A percentile compares a stretch with the other conserved stretches of the same genome.
phyloP scores from a whole-genome alignment of 2,113 vertebrate species.

The Nibea coibor region DNA sequence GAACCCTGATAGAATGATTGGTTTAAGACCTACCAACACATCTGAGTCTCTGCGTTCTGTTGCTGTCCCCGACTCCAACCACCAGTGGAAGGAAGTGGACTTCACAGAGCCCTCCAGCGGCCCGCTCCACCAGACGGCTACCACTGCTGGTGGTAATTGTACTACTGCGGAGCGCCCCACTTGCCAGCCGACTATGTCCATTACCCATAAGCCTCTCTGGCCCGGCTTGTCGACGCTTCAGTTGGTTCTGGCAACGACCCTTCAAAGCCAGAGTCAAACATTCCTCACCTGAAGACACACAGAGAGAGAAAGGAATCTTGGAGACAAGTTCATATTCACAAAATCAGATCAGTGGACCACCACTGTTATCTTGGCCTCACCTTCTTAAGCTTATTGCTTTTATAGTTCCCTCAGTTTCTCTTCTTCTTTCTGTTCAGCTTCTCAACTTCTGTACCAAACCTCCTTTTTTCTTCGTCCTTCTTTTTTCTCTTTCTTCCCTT shows the following conservation, averaged over 20 bases:
- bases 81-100: slow-evolving; percentile 86
- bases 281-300: slow-evolving; percentile 76
- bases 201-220: slow-evolving; percentile 74
- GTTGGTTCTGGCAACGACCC: slow-evolving; percentile 85
- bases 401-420: not conserved
- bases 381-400: not conserved
- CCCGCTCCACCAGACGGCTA: slow-evolving; percentile 58
- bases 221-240: slow-evolving; percentile 79
- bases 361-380: not conserved
- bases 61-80: slow-evolving; percentile 78
- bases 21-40: slow-evolving; percentile 81
- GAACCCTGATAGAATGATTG: not conserved
- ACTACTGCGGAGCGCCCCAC: slow-evolving; percentile 8
- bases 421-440: not conserved
- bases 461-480: not conserved
- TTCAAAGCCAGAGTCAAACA: slow-evolving; percentile 85
- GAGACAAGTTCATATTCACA: not conserved
- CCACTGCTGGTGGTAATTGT: slow-evolving; percentile 21
- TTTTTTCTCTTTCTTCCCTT: not conserved
- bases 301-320: not conserved
- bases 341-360: not conserved
- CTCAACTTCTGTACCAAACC: not conserved
- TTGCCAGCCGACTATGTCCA: slow-evolving; percentile 24
- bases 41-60: slow-evolving; percentile 82
- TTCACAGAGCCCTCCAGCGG: slow-evolving; percentile 79